Evolutionary conservation across 2,888 invertebrate species (phyloP), one percentile per base, ranked within the genome.

Genomic region (Drosophila multiciliata): DNA sequence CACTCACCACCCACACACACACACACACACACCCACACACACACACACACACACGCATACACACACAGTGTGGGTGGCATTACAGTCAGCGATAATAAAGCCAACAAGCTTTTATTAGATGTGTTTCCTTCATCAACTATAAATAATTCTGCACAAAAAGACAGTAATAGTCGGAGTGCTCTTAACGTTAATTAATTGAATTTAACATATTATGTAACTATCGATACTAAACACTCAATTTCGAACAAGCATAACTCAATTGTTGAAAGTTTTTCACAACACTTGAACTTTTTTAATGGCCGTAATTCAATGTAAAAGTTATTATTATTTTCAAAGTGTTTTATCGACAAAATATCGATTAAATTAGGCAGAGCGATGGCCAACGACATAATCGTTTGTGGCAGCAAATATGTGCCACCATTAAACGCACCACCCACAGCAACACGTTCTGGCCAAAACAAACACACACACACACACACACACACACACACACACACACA

Each of bases 261-360:
- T 45, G 15, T 23, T 40, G n/a, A 40, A 9, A 11, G 40, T n/a
- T 40, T 40, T 40, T 40, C 40, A 40, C 40, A n/a, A 11, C 1
- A 40, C n/a, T 7, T 29, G 7, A 7, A 29, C 29, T n/a, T n/a
- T 5, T 9, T 2, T 40, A 40, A 9, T 40, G 40, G 4, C 9
- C 15, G 20, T 15, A 45, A 15, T 15, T 7, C 2, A 15, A 23
- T 45, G 8, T 8, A 8, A 29, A 29, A 29, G 45, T 2, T 8
- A 8, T 8, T 45, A 45, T 23, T 45, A 45, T 26, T 17, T 49
- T 26, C 17, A 26, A 15, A 11, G 17, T 12, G 50, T n/a, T n/a
- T 29, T 20, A 40, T 57, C 42, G 57, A 29, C 32, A 15, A 57
- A 42, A 32, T 57, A 57, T 42, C 57, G 57, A 55, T 29, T 55